Evolutionary conservation across 2,888 invertebrate species (phyloP), one percentile per base, ranked within the genome.

Genomic region (Melieria picta): DNA sequence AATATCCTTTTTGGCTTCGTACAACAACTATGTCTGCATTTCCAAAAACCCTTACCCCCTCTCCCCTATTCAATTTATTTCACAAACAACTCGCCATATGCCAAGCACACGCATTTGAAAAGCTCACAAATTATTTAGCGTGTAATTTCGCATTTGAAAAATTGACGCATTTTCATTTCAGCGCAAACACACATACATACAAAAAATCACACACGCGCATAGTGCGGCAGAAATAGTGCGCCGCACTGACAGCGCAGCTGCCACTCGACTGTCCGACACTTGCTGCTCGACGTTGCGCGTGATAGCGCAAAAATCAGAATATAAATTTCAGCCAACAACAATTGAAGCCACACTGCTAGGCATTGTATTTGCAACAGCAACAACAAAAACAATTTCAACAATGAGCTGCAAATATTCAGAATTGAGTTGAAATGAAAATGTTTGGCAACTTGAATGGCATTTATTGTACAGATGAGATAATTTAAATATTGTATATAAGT

Each of bases 121-220:
- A 11, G 64, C 45, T 58, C 64, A 58, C 82, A 83, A 84, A 83
- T 83, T 82, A 83, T 83, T 83, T 84, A 82, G 83, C 83, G 84
- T 82, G 81, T 84, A 84, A 84, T 83, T 84, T 83, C 80, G 76
- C 76, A 77, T 77, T 74, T 76, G 72, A 76, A 68, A 78, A 77
- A 76, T 77, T 76, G 74, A 77, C 78, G 77, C 76, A 78, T 75
- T 77, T 78, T 75, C 58, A 77, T 78, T 72, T 77, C 11, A 55
- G 6, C 62, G 9, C 16, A n/a, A 57, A 10, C 65, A 7, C 11
- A 52, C 11, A 52, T n/a, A 52, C 11, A 10, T 50, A 7, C 46
- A 13, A 11, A 63, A 46, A 10, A 46, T 48, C 47, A 63, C n/a
- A 0, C 16, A 43, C 7, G 11, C 10, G 16, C 42, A 7, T 9